Evolutionary conservation across 2,888 invertebrate species (phyloP).

Genomic region (Germaria angustata): DNA sequence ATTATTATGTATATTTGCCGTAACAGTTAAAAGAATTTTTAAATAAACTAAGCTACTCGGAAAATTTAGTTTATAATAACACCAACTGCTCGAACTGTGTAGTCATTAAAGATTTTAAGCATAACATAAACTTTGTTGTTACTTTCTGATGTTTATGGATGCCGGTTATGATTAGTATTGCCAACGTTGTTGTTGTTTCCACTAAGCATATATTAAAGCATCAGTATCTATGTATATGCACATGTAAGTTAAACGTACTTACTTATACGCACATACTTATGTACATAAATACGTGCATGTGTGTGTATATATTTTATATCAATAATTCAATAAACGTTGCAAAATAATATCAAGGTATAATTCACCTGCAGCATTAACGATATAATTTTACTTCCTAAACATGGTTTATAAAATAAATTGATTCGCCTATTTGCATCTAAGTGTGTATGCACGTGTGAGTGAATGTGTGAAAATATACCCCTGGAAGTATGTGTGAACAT

Average conservation of each 20-base stretch:
- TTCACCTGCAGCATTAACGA: constrained; percentile 54
- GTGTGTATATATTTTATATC: constrained; percentile 7
- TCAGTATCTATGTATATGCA: no score
- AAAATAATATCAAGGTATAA: constrained; percentile 48
- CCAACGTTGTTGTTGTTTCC: no score
- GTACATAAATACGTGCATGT: neutral
- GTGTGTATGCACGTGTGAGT: neutral
- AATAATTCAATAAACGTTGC: constrained; percentile 58
- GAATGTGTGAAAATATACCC: neutral
- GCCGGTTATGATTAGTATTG: neutral
- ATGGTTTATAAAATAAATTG: neutral
- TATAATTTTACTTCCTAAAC: constrained; percentile 13
- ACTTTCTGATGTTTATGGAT: neutral
- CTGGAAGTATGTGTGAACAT: neutral
- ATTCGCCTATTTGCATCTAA: neutral
- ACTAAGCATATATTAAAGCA: constrained; percentile 10
- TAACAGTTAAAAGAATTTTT: neutral
- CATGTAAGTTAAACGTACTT: no score
- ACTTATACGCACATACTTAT: no score
- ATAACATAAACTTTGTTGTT: neutral
- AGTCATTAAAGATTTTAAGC: neutral
- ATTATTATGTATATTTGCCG: no score
- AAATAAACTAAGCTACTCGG: neutral
- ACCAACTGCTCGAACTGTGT: neutral
- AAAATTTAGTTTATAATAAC: neutral